A percentile compares a stretch with the other conserved stretches of the same genome.
These are phyloP conservation scores for Microcebus ravelobensis DNA, from an alignment of 2,113 vertebrate genomes.

Conservation along the genomic window DNA sequence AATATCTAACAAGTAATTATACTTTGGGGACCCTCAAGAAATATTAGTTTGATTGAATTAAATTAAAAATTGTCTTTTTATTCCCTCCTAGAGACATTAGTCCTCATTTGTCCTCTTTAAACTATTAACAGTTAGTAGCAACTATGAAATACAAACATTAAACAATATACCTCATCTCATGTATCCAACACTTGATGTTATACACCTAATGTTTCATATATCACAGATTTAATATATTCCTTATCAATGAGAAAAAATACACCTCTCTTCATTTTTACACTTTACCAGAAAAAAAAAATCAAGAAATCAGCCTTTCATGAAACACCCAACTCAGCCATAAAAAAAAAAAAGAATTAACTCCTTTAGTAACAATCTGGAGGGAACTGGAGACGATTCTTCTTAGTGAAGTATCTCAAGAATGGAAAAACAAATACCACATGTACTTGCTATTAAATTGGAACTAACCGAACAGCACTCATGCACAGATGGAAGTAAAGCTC, in stretches of 20 bases:
- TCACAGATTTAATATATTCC: neutral
- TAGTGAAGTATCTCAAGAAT: too few relatives aligned
- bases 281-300: neutral
- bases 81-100: neutral
- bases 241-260: neutral
- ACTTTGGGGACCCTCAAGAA: neutral
- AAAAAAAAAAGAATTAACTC: too few relatives aligned
- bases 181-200: neutral
- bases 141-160: neutral
- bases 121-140: neutral
- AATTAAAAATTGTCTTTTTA: neutral
- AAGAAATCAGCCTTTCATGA: neutral
- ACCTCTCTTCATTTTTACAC: neutral
- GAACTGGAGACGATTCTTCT: too few relatives aligned
- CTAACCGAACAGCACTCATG: too few relatives aligned
- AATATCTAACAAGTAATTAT: neutral
- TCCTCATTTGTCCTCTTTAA: neutral
- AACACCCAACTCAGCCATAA: neutral
- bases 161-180: neutral
- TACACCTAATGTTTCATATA: neutral
- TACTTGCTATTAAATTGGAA: too few relatives aligned
- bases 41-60: neutral
- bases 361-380: too few relatives aligned
- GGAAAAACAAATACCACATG: too few relatives aligned
- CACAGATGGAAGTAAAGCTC: too few relatives aligned